Evolutionary conservation across 2,797 vertebrate species (phyloP), one percentile per base, ranked within the genome.

Genomic region (Coranthus polyacanthus): DNA sequence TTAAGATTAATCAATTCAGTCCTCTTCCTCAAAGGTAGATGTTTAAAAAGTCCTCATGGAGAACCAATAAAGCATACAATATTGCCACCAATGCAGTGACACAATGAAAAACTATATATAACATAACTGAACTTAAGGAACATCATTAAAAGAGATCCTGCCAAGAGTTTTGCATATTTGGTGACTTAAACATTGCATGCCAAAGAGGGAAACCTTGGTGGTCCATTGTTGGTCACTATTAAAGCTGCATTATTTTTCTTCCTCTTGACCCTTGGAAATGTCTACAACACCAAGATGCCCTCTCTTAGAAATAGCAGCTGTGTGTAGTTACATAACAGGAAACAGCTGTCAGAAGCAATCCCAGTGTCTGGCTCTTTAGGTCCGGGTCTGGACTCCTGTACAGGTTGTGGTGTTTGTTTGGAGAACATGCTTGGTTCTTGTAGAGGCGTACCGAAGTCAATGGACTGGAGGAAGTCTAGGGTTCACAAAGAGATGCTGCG

Each of bases 171-270:
- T 65, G 58, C 61, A 55, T 63, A 36, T 68, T 39, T 79, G 50
- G 71, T 57, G 74, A 76, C 46, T 79, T 61, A 68, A 75, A 42
- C 38, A 8, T 82, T 6, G 72, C 78, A 85, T 82, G 82, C 58
- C 68, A 69, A 61, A 57, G 44, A 63, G 68, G 64, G 73, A 92
- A 89, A 83, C 89, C 82, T 92, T 92, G 94, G 94, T 95, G 94
- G 94, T 95, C 94, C 69, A 56, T 80, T 78, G 77, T 92, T 92
- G 89, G 87, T 91, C 90, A 89, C 90, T 91, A 93, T 94, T 93
- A 94, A 94, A 94, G 76, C 71, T 87, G 92, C 86, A 90, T 94
- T 95, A 94, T 95, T 95, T 94, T 94, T 93, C 89, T 94, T 93
- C 84, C 81, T 89, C 77, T 75, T 95, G 93, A 94, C 93, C 94